Evolutionary conservation across 2,113 vertebrate species (phyloP).

Genomic region (Capreolus pygargus): DNA sequence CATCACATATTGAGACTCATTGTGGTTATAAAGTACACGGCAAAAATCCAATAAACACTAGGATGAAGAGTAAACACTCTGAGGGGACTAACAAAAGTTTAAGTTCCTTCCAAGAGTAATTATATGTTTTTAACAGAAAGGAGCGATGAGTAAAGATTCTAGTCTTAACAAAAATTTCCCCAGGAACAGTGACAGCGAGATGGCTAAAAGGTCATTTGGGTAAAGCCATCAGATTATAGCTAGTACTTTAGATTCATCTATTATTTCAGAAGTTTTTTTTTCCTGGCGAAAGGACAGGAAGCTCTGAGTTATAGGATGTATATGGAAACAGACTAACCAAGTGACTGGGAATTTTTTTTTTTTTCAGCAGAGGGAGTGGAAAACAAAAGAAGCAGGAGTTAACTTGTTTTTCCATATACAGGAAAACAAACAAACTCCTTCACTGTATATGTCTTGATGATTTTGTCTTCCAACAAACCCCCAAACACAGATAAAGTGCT

Average conservation of each 20-base stretch:
- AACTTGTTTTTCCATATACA: neutral
- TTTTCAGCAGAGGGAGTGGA: neutral
- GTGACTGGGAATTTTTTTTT: neutral
- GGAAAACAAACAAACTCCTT: slow-evolving; percentile 66
- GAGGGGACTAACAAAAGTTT: neutral
- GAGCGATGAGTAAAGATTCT: slow-evolving; percentile 21
- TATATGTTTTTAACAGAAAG: slow-evolving; percentile 33
- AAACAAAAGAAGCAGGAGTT: slow-evolving; percentile 11
- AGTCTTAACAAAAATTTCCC: neutral
- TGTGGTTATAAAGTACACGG: neutral
- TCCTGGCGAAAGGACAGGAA: neutral
- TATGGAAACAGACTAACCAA: neutral
- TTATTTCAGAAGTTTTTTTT: neutral
- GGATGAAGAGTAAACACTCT: neutral
- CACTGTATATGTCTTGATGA: slow-evolving; percentile 24
- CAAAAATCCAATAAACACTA: neutral
- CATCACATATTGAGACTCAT: neutral
- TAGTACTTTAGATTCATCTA: neutral
- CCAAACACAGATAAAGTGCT: slow-evolving; percentile 66
- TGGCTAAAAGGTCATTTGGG: neutral
- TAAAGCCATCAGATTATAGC: neutral
- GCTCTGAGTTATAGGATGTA: neutral
- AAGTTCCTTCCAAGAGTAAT: slow-evolving; percentile 2
- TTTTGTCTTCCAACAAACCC: slow-evolving; percentile 63
- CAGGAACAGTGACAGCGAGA: neutral